Evolutionary conservation across 2,113 vertebrate species (phyloP).

Genomic region (Syngnathus floridae): DNA sequence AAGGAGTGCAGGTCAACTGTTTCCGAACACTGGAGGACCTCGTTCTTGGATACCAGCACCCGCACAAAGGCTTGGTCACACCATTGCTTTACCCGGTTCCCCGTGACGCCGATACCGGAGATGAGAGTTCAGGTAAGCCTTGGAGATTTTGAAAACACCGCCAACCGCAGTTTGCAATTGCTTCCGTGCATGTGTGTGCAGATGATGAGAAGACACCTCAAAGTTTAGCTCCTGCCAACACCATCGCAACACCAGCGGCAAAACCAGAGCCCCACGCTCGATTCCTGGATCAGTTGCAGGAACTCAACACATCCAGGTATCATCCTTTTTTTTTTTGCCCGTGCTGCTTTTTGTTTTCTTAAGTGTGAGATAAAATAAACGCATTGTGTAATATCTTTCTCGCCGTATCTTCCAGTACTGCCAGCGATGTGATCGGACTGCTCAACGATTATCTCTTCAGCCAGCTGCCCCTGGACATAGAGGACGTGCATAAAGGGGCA

Average conservation of each 20-base stretch:
- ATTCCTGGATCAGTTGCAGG: conserved; percentile 75
- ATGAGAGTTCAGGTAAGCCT: conserved; percentile 75
- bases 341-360: background rate
- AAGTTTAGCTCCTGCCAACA: conserved; percentile 18
- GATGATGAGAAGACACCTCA: conserved; percentile 68
- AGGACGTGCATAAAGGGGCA: conserved; percentile 69
- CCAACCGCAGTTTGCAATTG: background rate
- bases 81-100: conserved; percentile 75
- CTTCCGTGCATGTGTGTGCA: conserved; percentile 21
- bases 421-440: conserved; percentile 67
- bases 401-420: conserved; percentile 46
- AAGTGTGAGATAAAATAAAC: background rate
- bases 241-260: conserved; percentile 25
- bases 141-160: background rate
- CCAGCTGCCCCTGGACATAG: conserved; percentile 74
- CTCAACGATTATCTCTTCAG: conserved; percentile 76
- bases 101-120: conserved; percentile 48
- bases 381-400: background rate
- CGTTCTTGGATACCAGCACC: conserved; percentile 77
- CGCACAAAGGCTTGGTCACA: conserved; percentile 79
- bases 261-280: conserved; percentile 45
- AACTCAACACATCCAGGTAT: conserved; percentile 73
- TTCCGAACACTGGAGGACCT: conserved; percentile 78
- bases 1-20: conserved; percentile 80
- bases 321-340: too few relatives aligned